Evolutionary conservation across 2,888 invertebrate genomes (phyloP), one percentile per base, ranked within the genome.

Genomic region (Troilus luridus): DNA sequence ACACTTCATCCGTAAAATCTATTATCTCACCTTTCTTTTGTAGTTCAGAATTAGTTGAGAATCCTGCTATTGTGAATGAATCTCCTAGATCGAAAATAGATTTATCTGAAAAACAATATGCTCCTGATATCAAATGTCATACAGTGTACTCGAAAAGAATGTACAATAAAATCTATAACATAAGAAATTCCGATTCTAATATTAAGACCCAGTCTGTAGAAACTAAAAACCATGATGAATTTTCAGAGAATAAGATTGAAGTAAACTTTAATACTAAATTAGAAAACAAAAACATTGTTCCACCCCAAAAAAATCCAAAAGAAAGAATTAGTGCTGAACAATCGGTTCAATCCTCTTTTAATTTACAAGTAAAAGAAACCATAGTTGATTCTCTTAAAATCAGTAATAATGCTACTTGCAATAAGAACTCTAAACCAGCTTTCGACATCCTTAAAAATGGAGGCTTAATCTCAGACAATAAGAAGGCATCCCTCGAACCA

Each of bases 101-200:
- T 54, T 3, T 21, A 72, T 17, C 64, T 41, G 58, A n/a, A 59
- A 85, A 85, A 85, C 56, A 56, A 58, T 8, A 27, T 27, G 81
- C 58, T 54, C 90, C 90, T 59, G 67, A 90, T 54, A 90, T 90
- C 5, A 90, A 77, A 24, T 59, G 58, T 27, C 88, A 77, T 56
- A 90, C 90, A 1, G 1, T 90, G 14, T 90, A 90, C 21, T 90
- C 90, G 17, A 14, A 88, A 81, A 90, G 90, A 88, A 90, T 90
- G 90, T 90, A 81, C 56, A 90, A 90, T 56, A 90, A 90, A 60
- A 85, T 90, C 19, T 90, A 90, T 62, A 90, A 88, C 41, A 27
- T 77, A 17, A 77, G 67, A 19, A 62, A 24, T 54, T 3, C 12
- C n/a, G 64, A 89, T 56, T 85, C n/a, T 85, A 56, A 21, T n/a